Base-by-base conservation (phyloP, 2,888 invertebrate species). In the Polyommatus icarus region DNA sequence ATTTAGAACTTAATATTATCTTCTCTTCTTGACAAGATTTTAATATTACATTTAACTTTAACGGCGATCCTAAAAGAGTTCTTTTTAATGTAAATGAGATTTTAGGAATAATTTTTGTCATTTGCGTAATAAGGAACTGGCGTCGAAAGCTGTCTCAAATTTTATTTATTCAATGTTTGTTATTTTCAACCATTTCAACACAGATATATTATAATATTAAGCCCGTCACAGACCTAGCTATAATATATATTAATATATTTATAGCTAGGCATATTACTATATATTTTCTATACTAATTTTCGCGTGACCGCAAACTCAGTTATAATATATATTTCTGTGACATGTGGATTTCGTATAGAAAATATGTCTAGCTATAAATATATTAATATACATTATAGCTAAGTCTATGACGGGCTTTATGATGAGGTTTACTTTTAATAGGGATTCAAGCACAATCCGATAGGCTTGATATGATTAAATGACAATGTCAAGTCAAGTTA, bases 31-130 rank as follows among this genome's bases (percentile, higher is more conserved):
- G 88, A 87, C 5, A 59, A 59, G n/a, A 20, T 59, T 59, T 61
- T 61, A 24, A 61, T 88, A 87, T 85, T 81, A 86, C 84, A 86
- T 84, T 85, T 87, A 85, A 86, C 88, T 89, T 87, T 85, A 86
- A 85, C 86, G 84, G 84, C 84, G 84, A 76, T 76, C 59, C 59
- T 61, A 61, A 59, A 59, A 61, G 86, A 85, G 88, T 88, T 88
- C 87, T 89, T 87, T 83, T 83, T 86, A 89, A 89, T 88, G 88
- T 85, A 88, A 91, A 91, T 90, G 85, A 61, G 61, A 20, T 24
- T 61, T 61, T 3, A 59, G 12, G 61, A 61, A 83, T 61, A 61
- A 61, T 61, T 61, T 61, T 61, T 24, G 61, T 61, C 61, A 61
- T 61, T 61, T 61, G 61, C 24, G 20, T 61, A 61, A 24, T 61